Conservation (phyloP, 2,113 vertebrate genomes). For the Pygoscelis antarcticus region DNA sequence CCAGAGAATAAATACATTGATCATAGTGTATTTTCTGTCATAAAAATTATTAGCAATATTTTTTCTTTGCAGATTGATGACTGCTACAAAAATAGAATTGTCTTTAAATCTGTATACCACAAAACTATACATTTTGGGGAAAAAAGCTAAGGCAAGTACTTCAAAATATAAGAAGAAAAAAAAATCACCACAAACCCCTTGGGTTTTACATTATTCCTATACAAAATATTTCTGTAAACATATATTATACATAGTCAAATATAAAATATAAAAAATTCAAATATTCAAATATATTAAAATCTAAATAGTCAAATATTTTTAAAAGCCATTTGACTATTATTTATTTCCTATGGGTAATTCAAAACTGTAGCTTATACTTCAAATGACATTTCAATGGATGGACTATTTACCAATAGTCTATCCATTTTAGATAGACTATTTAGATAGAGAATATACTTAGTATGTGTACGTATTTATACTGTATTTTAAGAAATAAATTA, state of each 20-base stretch:
- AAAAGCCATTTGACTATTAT: neutral
- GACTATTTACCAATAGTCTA: neutral
- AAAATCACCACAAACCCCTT: neutral
- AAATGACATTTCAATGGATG: neutral
- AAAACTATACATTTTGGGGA: neutral
- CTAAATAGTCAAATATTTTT: neutral
- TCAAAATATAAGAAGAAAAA: neutral
- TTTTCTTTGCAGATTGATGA: neutral
- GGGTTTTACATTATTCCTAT: neutral
- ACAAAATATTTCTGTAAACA: neutral
- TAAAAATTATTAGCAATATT: neutral
- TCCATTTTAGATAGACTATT: neutral
- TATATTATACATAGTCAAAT: neutral
- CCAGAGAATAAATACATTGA: neutral
- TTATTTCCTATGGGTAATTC: neutral
- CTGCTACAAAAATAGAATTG: neutral
- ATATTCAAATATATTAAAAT: neutral
- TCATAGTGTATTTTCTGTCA: neutral
- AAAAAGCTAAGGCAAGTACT: neutral
- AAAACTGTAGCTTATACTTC: neutral
- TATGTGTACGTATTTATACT: neutral
- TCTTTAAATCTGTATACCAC: neutral
- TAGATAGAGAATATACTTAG: too few relatives aligned
- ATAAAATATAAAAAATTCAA: neutral
- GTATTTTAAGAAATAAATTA: neutral